phyloP scores from a whole-genome alignment of 1,140 invertebrate species.

The Drosophila erecta region DNA sequence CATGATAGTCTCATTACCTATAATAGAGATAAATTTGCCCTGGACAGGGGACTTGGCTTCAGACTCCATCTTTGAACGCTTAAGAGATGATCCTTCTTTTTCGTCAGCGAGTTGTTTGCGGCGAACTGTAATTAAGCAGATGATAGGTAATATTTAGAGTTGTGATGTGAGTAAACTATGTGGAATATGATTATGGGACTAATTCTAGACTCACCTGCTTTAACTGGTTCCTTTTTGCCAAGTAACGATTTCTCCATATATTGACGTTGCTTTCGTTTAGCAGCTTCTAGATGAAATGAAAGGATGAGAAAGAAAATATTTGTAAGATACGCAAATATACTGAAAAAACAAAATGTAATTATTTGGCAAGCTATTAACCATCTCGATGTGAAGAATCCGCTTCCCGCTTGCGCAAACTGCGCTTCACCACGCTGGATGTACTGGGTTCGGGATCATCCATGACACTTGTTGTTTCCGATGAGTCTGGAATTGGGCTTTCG shows the following conservation, averaged over 20 bases:
- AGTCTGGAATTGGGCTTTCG: not conserved
- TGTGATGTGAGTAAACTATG: too few species aligned
- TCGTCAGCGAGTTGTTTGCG: constrained; percentile 12
- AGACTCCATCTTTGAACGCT: constrained; percentile 14
- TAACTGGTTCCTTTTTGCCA: not conserved
- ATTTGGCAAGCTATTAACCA: constrained; percentile 68
- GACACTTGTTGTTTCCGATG: constrained; percentile 70
- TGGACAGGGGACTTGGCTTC: not conserved
- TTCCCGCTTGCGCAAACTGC: constrained; percentile 30
- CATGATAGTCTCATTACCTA: constrained; percentile 28
- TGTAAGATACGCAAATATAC: constrained; percentile 5
- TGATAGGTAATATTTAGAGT: too few species aligned
- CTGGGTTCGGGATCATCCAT: constrained; percentile 25
- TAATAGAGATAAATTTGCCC: constrained; percentile 15
- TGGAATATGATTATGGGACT: too few species aligned
- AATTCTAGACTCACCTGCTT: constrained; percentile 16
- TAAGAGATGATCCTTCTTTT: constrained; percentile 9
- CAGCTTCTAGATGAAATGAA: constrained; percentile 14
- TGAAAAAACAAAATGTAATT: not conserved
- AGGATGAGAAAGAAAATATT: constrained; percentile 11
- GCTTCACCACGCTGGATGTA: constrained; percentile 18
- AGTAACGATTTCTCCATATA: not conserved
- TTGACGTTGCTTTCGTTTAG: constrained; percentile 13
- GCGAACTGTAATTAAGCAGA: constrained; percentile 8
- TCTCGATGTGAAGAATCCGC: constrained; percentile 51